Percentiles rank a stretch among this genome's conserved stretches.
Evolutionary conservation across 2,797 vertebrate species (phyloP).

Genomic region (Lepilemur septentrionalis): DNA sequence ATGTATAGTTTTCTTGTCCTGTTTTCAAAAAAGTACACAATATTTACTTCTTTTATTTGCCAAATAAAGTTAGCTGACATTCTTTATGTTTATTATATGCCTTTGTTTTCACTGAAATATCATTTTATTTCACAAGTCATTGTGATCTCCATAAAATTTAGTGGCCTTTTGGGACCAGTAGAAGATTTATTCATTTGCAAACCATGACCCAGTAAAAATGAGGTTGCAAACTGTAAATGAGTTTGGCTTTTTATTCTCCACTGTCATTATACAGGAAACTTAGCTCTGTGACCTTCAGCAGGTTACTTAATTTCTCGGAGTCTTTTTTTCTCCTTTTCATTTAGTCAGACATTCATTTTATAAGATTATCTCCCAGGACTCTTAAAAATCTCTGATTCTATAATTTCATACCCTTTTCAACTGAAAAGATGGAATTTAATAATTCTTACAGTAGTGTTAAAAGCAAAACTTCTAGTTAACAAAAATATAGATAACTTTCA

Average conservation of each 20-base stretch:
- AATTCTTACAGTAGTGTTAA: neutral
- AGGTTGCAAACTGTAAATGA: neutral
- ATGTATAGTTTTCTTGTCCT: neutral
- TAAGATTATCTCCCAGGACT: neutral
- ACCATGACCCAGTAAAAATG: constrained; percentile 34
- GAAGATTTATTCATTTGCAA: constrained; percentile 29
- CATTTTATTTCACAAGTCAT: constrained; percentile 19
- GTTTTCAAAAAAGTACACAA: neutral
- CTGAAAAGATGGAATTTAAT: neutral
- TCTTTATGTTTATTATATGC: neutral
- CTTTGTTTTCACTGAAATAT: neutral
- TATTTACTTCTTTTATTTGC: constrained; percentile 5
- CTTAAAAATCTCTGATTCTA: neutral
- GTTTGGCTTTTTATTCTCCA: constrained; percentile 8
- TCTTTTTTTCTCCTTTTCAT: neutral
- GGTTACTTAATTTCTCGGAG: neutral
- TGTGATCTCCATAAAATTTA: constrained; percentile 26
- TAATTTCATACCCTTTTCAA: neutral
- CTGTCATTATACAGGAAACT: neutral
- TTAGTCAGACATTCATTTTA: neutral
- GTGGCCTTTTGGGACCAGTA: neutral
- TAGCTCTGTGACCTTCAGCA: neutral
- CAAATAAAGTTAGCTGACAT: neutral
- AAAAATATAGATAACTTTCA: neutral
- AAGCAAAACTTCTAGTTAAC: constrained; percentile 2